Percentiles rank a stretch among this genome's conserved stretches.
phyloP scores from a whole-genome alignment of 1,140 invertebrate species.

The Magallana angulata region DNA sequence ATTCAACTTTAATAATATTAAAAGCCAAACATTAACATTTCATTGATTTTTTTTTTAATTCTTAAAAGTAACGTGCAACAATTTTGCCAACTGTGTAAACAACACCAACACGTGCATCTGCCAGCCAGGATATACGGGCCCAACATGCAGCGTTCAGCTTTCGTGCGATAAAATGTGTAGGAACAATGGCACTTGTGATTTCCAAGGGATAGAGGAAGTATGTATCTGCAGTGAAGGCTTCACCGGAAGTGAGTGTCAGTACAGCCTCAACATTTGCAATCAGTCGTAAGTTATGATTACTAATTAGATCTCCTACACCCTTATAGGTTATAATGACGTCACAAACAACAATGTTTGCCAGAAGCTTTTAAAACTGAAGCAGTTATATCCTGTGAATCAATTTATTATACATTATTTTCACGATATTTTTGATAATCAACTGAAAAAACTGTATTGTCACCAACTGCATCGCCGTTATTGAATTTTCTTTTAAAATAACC shows the following conservation, averaged over 20 bases:
- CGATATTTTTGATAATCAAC: too few relatives aligned
- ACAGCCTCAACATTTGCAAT: background rate
- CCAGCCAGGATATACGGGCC: background rate
- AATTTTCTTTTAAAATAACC: background rate
- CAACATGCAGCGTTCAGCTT: background rate
- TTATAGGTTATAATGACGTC: too few relatives aligned
- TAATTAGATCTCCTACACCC: too few relatives aligned
- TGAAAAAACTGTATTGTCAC: too few relatives aligned
- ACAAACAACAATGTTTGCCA: too few relatives aligned
- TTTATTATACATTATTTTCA: too few relatives aligned
- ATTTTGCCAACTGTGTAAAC: background rate
- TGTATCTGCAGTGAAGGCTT: background rate
- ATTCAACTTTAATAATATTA: too few relatives aligned
- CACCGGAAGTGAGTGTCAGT: conserved; percentile 16
- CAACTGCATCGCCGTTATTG: background rate
- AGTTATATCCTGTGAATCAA: too few relatives aligned
- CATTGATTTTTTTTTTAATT: background rate
- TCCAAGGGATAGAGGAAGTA: background rate
- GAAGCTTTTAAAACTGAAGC: too few relatives aligned
- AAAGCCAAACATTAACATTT: too few relatives aligned
- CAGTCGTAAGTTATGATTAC: background rate
- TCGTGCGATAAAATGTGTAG: conserved; percentile 21
- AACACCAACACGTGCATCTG: background rate
- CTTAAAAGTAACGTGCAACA: background rate
- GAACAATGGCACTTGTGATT: conserved; percentile 12